Base-by-base conservation (phyloP, 1,140 invertebrate species). In the Melitaea cinxia region DNA sequence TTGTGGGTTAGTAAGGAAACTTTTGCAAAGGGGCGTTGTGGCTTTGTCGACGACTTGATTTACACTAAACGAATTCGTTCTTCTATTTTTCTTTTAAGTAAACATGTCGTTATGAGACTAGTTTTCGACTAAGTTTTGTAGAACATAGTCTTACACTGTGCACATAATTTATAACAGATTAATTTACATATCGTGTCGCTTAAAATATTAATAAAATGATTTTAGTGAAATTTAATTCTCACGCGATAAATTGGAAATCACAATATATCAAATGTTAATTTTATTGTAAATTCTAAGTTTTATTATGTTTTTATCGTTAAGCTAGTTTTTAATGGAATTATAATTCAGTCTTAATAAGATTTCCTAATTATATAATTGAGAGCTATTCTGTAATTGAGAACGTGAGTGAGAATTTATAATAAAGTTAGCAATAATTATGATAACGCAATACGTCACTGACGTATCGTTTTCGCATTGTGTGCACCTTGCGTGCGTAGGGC, bases 401-500 rank as follows among this genome's bases (percentile, higher is more conserved):
- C n/a, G n/a, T 55, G 35, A 55, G 50, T 33, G 60, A 62, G 47
- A 45, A 33, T 12, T 45, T 9, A 10, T 53, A 24, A 14, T 55
- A 45, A 55, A 30, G 33, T 62, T 14, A 0, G 3, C 9, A 33
- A 54, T 35, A n/a, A 55, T 55, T 39, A 53, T 53, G 17, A 17
- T 47, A 9, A 47, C 10, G 35, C 4, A 14, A 1, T 17, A 54
- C 50, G 58, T 56, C 52, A 61, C 17, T n/a, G 7, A 19, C 42
- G 19, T 47, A 47, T 47, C 42, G 50, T 60, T 58, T 59, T 65
- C 55, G 56, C 39, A 45, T 60, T 39, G 59, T 66, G 58, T 77
- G 72, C 70, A 65, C 17, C 42, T 67, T 56, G 73, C 69, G 75
- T 75, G 70, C 61, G 70, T 80, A 68, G 77, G 75, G 77, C 82